These are phyloP conservation scores for Cyclura pinguis DNA, from an alignment of 2,797 vertebrate species.

Conservation along the genomic window DNA sequence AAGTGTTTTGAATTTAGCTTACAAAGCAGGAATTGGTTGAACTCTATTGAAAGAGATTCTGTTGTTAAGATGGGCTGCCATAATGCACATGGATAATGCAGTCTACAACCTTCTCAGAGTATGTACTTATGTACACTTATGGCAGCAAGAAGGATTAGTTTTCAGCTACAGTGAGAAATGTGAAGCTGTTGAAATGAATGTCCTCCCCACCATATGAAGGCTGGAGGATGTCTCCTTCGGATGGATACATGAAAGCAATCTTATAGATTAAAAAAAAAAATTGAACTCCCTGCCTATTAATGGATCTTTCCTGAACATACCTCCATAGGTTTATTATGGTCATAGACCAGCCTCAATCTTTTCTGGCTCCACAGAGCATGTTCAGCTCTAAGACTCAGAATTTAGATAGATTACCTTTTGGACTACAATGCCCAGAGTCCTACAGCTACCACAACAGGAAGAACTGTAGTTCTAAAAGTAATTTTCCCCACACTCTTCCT, in stretches of 20 bases:
- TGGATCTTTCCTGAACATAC: neutral
- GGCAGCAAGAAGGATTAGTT: neutral
- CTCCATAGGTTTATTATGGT: too few relatives aligned
- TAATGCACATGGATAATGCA: neutral
- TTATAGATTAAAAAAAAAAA: neutral
- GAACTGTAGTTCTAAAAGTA: too few relatives aligned
- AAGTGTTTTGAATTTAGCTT: neutral
- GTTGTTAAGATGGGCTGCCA: neutral
- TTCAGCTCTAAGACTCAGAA: neutral
- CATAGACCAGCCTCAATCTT: too few relatives aligned
- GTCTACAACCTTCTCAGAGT: neutral
- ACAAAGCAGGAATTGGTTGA: constrained; percentile 5
- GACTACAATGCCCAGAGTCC: too few relatives aligned
- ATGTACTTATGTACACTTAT: neutral
- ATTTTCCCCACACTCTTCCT: too few relatives aligned
- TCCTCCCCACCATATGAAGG: neutral
- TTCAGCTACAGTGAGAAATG: neutral
- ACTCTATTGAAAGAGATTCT: neutral
- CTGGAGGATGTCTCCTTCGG: neutral
- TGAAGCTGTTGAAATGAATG: neutral
- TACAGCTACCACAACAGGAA: too few relatives aligned
- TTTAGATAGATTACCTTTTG: too few relatives aligned
- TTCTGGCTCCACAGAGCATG: too few relatives aligned
- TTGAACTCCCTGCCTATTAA: too few relatives aligned
- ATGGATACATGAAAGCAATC: neutral